phyloP scores from a whole-genome alignment of 2,888 invertebrate genomes.

The Drosophila setosimentum region DNA sequence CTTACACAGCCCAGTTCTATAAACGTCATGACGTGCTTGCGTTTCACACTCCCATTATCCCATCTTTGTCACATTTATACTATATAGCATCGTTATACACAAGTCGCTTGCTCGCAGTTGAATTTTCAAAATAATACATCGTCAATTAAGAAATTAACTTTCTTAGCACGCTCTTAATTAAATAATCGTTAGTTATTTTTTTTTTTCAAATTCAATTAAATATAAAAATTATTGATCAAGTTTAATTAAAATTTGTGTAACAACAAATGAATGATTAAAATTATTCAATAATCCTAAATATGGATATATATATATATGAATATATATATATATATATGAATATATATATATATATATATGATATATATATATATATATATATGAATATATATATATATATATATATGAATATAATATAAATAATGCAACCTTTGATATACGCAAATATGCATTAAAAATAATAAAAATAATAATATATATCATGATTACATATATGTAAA shows the following conservation, averaged over 20 bases:
- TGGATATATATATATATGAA: no score
- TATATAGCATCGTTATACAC: slow-evolving; percentile 1
- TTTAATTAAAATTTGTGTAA: neutral
- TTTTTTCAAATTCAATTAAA: slow-evolving; percentile 48
- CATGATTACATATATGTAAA: no score
- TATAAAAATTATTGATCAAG: slow-evolving; percentile 28
- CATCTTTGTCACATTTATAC: slow-evolving; percentile 11
- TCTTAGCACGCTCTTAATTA: slow-evolving; percentile 34
- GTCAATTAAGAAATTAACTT: slow-evolving; percentile 54
- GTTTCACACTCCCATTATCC: slow-evolving; percentile 5
- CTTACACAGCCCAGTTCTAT: neutral
- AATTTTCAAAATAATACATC: slow-evolving; percentile 3
- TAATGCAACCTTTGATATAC: neutral
- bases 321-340: no score
- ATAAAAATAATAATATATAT: no score
- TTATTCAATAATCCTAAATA: neutral
- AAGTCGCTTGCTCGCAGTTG: slow-evolving; percentile 18
- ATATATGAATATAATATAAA: no score
- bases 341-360: no score
- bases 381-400: no score
- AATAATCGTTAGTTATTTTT: slow-evolving; percentile 40
- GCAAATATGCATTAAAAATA: neutral
- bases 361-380: no score
- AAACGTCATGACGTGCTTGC: slow-evolving; percentile 13
- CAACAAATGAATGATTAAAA: neutral